Percentiles rank a stretch among this genome's conserved stretches.
phyloP scores from a whole-genome alignment of 2,888 invertebrate genomes.

The Harmothoe impar region DNA sequence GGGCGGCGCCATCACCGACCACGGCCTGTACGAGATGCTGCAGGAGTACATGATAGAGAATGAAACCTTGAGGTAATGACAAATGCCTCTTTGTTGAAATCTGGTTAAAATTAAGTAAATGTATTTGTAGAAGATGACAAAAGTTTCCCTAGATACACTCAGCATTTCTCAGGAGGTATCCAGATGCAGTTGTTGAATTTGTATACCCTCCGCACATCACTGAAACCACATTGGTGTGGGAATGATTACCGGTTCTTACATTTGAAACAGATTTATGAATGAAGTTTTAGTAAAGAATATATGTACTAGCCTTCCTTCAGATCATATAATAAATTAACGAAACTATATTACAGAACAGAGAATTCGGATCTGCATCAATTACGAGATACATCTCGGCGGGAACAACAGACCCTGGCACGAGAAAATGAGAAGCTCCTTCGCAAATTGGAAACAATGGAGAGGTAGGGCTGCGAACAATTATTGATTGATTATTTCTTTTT shows the following conservation, averaged over 20 bases:
- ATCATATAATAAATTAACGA: no score
- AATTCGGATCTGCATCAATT: slow-evolving; percentile 92
- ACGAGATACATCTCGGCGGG: slow-evolving; percentile 91
- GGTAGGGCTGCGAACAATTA: slow-evolving; percentile 65
- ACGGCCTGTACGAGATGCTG: slow-evolving; percentile 89
- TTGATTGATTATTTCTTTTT: no score
- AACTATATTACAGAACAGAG: slow-evolving; percentile 88
- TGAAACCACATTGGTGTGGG: no score
- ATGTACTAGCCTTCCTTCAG: no score
- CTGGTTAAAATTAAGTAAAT: neutral
- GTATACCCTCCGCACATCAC: no score
- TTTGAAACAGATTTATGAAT: no score
- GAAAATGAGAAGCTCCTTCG: slow-evolving; percentile 95
- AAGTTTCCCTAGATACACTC: neutral
- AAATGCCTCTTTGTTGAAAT: no score
- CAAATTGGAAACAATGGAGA: slow-evolving; percentile 88
- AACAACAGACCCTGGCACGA: slow-evolving; percentile 94
- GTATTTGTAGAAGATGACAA: neutral
- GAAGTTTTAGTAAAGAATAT: no score
- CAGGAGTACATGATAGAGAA: slow-evolving; percentile 90
- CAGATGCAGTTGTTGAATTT: no score
- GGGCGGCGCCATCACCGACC: slow-evolving; percentile 85
- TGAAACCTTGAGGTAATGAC: slow-evolving; percentile 82
- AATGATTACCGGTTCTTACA: no score
- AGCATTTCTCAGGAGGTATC: neutral